Evolutionary conservation across 92 coral and sea anemone genomes (phyloP), one percentile per base, ranked within the genome.

Genomic region (Isaurus tuberculatus): DNA sequence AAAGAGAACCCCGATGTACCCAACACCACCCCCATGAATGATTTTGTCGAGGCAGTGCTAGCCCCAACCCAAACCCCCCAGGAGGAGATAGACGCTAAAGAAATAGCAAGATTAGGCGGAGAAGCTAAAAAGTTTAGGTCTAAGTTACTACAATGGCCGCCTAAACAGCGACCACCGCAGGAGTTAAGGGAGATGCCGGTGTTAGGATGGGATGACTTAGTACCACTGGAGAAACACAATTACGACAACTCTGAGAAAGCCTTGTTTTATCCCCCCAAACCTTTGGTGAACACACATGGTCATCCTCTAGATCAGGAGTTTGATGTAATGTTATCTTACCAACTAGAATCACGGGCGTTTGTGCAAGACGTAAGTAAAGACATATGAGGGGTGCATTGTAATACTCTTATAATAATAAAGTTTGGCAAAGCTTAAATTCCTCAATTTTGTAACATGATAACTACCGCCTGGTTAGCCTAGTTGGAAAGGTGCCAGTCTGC

Each of bases 261-360:
- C 26, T 34, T 55, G 16, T 77, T 77, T 15, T 28, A 33, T 15
- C 70, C 82, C 22, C 82, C 82, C 28, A 60, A 20, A 16, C 82
- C 82, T 14, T 23, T 77, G n/a, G 70, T 77, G 26, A 55, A 77
- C 31, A 33, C 58, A 42, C 82, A 31, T 13, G 82, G 70, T 15
- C 69, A 4, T 26, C 82, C 82, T 22, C 36, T 77, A 22, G 53
- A 77, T 13, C 82, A 77, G 6, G 82, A 77, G 51, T 77, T 77
- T 77, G 82, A 77, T 20, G 82, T 58, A 30, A 77, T 77, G 82
- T 23, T 77, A 34, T 77, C 82, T 0, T 77, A 77, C 46, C 82
- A 77, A 36, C 40, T 65, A 25, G 82, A 77, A 33, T 57, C 64
- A 33, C 55, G 82, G 32, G 70, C 82, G 31, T 77, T 77, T 7